Percentiles rank a stretch among this genome's conserved stretches.
phyloP scores from a whole-genome alignment of 2,888 invertebrate species.

The Apantesis nais region DNA sequence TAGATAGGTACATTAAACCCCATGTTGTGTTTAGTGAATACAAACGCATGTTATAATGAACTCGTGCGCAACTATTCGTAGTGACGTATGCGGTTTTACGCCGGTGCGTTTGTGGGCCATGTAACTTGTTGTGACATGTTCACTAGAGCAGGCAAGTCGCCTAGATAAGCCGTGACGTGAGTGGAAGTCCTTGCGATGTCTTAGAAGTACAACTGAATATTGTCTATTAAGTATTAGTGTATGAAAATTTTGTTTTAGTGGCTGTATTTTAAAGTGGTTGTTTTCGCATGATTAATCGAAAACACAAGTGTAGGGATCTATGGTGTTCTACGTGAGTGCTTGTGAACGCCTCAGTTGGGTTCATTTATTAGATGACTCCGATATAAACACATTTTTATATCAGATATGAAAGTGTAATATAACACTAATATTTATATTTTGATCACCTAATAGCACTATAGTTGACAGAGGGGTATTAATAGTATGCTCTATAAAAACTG shows the following conservation, averaged over 20 bases:
- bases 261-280: background rate
- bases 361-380: background rate
- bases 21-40: constrained; percentile 9
- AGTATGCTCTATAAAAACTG: too few species aligned
- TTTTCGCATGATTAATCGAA: background rate
- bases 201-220: constrained; percentile 1
- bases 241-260: background rate
- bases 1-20: background rate
- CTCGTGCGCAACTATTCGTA: constrained; percentile 15
- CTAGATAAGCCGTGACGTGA: constrained; percentile 45
- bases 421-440: too few species aligned
- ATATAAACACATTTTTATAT: too few species aligned
- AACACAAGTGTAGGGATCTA: background rate
- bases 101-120: constrained; percentile 34
- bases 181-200: constrained; percentile 1
- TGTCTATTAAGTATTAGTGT: background rate
- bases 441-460: too few species aligned
- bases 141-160: constrained; percentile 34
- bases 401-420: too few species aligned
- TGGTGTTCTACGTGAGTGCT: background rate
- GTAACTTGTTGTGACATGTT: constrained; percentile 40
- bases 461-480: too few species aligned
- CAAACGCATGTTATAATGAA: constrained; percentile 16
- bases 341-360: background rate
- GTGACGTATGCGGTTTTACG: constrained; percentile 26